phyloP scores from a whole-genome alignment of 1,140 invertebrate genomes.

The Pachyrhynchus sulphureomaculatus region DNA sequence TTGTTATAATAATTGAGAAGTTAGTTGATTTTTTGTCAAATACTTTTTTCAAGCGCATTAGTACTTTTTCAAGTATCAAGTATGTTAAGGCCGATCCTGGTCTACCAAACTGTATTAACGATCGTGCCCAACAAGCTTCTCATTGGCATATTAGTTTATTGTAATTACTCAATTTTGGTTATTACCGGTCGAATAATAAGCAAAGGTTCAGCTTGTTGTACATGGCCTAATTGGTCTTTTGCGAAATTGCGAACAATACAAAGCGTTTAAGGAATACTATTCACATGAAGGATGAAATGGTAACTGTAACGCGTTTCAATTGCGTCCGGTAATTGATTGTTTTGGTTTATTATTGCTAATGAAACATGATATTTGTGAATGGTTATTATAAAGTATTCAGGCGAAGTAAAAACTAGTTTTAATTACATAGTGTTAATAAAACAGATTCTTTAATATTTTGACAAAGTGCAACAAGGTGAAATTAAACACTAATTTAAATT shows the following conservation, averaged over 20 bases:
- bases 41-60: too few relatives aligned
- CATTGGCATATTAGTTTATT: constrained; percentile 14
- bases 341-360: neutral
- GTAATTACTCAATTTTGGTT: constrained; percentile 28
- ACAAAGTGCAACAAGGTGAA: too few relatives aligned
- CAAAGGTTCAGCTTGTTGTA: neutral
- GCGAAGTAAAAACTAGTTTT: too few relatives aligned
- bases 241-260: neutral
- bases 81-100: constrained; percentile 4
- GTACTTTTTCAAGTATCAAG: too few relatives aligned
- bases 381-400: too few relatives aligned
- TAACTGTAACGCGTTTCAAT: too few relatives aligned
- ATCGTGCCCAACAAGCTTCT: neutral
- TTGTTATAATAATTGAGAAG: too few relatives aligned
- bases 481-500: too few relatives aligned
- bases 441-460: too few relatives aligned
- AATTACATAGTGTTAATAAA: too few relatives aligned
- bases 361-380: neutral
- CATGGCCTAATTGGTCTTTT: constrained; percentile 18
- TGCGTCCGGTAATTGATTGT: neutral
- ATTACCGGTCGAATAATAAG: constrained; percentile 14
- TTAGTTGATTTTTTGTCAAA: too few relatives aligned
- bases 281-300: neutral
- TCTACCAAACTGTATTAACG: neutral
- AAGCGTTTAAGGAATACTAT: neutral